Base-by-base conservation (phyloP, 2,113 vertebrate species). In the Ailurus styani region DNA sequence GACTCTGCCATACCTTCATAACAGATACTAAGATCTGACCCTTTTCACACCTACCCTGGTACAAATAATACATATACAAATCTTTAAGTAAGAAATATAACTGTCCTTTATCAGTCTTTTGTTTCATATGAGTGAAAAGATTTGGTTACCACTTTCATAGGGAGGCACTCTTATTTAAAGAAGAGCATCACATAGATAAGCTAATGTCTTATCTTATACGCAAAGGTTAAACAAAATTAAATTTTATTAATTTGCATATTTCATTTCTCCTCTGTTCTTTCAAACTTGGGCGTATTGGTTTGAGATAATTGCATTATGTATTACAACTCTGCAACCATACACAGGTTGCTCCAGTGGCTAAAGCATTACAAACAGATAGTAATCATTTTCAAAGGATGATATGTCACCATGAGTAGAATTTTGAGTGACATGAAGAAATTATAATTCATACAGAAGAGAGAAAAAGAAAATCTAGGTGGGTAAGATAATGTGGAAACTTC, bases 171-270 rank as follows among this genome's bases (percentile, higher is more conserved):
- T 96, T 91, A 88, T 88, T 91, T 82, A 57, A 89, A 96, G 27
- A 47, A 89, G 5, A 78, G 3, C 17, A 29, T 82, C 68, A 60
- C 10, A 31, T 37, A 93, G 90, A 57, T 11, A 95, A 87, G 54
- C 6, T 27, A 95, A 57, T 1, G 6, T 81, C 79, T 95, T 92
- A 60, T 93, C 27, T 78, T 91, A 31, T 40, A 10, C 4, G 34
- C 7, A 29, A 96, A 90, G n/a, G 6, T 77, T 88, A 82, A 96
- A n/a, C 3, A 78, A 96, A 90, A 85, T n/a, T 47, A 93, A 91
- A 72, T 93, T 78, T 85, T 84, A 82, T 78, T 77, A 15, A 92
- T 42, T 87, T 83, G 21, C 2, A 45, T 18, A 75, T 42, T 94
- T 94, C 0, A 18, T 79, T 94, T 94, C 37, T 78, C 40, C 37